Evolutionary conservation across 2,888 invertebrate genomes (phyloP).

Genomic region (Lycophotia porphyrea): DNA sequence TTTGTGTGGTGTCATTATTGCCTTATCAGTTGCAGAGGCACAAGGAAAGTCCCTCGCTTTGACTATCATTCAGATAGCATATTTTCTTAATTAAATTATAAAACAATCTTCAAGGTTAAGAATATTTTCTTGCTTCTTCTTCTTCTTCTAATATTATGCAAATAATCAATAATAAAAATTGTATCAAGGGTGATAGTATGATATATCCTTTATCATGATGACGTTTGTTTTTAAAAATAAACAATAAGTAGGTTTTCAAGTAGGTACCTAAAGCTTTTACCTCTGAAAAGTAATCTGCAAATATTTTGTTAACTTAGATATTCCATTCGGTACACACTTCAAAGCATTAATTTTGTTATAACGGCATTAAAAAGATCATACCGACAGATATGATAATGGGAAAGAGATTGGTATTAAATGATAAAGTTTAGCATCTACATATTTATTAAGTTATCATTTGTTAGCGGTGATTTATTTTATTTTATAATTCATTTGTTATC

Average conservation of each 20-base stretch:
- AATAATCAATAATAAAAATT: not conserved
- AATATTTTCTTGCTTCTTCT: constrained; percentile 1
- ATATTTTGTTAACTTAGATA: constrained; percentile 19
- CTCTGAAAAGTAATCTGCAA: constrained; percentile 3
- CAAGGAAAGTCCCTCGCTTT: constrained; percentile 45
- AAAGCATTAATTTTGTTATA: constrained; percentile 37
- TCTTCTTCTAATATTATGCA: too few species aligned
- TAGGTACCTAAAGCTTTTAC: constrained; percentile 10
- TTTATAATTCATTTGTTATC: constrained; percentile 60
- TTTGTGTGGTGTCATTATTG: constrained; percentile 34
- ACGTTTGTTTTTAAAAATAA: not conserved
- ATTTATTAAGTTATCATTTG: constrained; percentile 74
- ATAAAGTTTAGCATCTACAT: constrained; percentile 75
- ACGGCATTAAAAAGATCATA: constrained; percentile 69
- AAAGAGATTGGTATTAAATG: constrained; percentile 73
- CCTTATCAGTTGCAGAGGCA: constrained; percentile 50
- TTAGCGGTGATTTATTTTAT: constrained; percentile 76
- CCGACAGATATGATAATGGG: constrained; percentile 75
- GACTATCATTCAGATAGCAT: constrained; percentile 32
- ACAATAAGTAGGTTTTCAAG: not conserved
- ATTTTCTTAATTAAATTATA: constrained; percentile 11
- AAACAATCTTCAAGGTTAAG: constrained; percentile 27
- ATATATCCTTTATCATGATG: too few species aligned
- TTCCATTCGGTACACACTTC: constrained; percentile 22
- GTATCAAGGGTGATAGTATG: not conserved